Conservation (phyloP, 2,113 vertebrate genomes). For the Sminthopsis crassicaudata region DNA sequence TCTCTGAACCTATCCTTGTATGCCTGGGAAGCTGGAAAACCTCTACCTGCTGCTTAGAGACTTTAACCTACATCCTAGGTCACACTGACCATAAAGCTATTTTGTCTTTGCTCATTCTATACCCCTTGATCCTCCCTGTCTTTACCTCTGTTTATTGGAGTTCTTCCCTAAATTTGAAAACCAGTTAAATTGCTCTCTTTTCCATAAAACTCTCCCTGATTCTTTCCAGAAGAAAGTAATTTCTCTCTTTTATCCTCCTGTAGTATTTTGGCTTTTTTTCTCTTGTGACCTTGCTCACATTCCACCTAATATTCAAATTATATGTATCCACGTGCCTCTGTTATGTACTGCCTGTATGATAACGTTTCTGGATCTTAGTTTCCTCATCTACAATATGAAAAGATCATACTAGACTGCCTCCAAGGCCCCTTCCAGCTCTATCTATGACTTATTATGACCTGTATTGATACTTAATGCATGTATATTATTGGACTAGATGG, state of each 20-base stretch:
- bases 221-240: neutral
- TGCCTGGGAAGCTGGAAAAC: too few relatives aligned
- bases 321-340: neutral
- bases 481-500: neutral
- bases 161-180: neutral
- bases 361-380: neutral
- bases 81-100: neutral
- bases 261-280: too few relatives aligned
- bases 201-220: neutral
- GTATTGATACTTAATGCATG: neutral
- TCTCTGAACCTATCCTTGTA: too few relatives aligned
- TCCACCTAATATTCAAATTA: too few relatives aligned
- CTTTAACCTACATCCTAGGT: too few relatives aligned
- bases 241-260: too few relatives aligned
- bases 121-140: neutral
- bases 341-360: too few relatives aligned
- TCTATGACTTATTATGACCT: too few relatives aligned
- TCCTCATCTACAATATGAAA: neutral
- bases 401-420: neutral
- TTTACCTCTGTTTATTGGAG: neutral
- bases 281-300: too few relatives aligned
- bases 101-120: neutral
- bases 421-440: too few relatives aligned
- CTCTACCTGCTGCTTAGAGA: too few relatives aligned
- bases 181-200: neutral